Conservation (phyloP, 2,797 vertebrate species). For the Scolopax bukidnonensis region DNA sequence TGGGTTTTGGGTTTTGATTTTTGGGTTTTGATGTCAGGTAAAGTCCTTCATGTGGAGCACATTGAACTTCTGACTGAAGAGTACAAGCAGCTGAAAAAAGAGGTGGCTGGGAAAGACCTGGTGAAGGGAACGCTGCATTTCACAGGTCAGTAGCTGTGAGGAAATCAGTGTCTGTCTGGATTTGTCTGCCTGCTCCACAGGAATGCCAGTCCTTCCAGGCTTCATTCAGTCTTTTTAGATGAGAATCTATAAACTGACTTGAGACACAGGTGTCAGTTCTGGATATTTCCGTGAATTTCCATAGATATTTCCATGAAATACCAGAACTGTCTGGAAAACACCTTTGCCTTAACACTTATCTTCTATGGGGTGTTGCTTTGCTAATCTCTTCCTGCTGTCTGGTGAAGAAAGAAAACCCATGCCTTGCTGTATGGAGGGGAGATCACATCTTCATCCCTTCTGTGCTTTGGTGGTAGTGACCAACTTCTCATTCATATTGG, state of each 20-base stretch:
- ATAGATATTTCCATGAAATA: background rate
- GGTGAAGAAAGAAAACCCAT: background rate
- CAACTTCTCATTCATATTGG: background rate
- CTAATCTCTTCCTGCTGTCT: background rate
- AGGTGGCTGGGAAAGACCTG: slow-evolving; percentile 85
- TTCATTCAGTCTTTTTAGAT: background rate
- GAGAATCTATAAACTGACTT: background rate
- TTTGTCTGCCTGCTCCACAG: background rate
- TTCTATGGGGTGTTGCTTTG: background rate
- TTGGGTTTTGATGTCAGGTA: slow-evolving; percentile 69
- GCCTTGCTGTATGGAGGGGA: background rate
- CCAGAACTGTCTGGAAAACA: background rate
- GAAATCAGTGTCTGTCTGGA: background rate
- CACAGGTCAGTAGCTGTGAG: slow-evolving; percentile 82
- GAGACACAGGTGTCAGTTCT: background rate
- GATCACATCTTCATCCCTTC: background rate
- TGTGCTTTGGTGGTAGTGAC: background rate
- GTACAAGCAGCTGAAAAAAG: slow-evolving; percentile 88
- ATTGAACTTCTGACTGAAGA: slow-evolving; percentile 91
- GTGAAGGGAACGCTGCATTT: slow-evolving; percentile 91
- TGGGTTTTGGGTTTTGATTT: background rate
- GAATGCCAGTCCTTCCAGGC: background rate
- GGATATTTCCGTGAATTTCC: background rate
- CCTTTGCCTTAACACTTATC: background rate
- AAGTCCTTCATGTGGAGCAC: slow-evolving; percentile 92